Evolutionary conservation across 2,113 vertebrate species (phyloP).

Genomic region (Naja naja): DNA sequence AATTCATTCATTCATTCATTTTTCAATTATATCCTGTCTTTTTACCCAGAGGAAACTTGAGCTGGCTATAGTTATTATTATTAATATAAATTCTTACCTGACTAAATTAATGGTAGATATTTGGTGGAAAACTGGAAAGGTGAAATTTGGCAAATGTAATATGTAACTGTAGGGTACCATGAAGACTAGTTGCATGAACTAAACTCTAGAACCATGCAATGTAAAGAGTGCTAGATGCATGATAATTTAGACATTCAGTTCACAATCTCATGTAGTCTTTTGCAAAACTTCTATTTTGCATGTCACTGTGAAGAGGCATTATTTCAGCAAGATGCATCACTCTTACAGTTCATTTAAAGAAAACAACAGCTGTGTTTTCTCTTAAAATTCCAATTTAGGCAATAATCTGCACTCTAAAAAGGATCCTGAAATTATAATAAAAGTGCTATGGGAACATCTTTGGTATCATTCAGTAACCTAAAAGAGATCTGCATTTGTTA

Average conservation of each 20-base stretch:
- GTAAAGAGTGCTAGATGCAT: not conserved
- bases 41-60: not conserved
- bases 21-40: not conserved
- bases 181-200: not conserved
- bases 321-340: not conserved
- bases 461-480: not conserved
- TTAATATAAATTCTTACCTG: not conserved
- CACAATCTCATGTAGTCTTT: not conserved
- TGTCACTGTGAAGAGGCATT: not conserved
- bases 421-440: not conserved
- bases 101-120: not conserved
- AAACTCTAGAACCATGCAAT: not conserved
- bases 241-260: not conserved
- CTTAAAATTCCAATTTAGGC: not conserved
- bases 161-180: not conserved
- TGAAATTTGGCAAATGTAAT: not conserved
- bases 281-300: not conserved
- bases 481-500: not conserved
- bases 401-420: not conserved
- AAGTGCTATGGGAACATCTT: not conserved
- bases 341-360: not conserved
- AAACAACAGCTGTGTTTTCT: not conserved
- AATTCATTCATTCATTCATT: not conserved
- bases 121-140: not conserved
- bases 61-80: not conserved